Conservation (phyloP, 2,888 invertebrate species). For the Amblyjoppa fuscipennis region DNA sequence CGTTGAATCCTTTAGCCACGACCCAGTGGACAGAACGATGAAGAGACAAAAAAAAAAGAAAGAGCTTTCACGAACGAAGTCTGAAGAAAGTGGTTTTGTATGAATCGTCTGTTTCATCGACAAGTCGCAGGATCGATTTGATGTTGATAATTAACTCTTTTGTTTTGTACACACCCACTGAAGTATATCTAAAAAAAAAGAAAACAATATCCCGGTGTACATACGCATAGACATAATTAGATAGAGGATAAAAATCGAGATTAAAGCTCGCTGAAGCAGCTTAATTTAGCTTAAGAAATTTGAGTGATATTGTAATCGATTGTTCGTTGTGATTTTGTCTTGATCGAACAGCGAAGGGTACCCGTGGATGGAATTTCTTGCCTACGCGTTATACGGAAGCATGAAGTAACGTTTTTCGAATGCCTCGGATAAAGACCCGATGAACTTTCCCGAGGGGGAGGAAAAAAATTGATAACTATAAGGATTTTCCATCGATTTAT, state of each 20-base stretch:
- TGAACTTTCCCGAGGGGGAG: background rate
- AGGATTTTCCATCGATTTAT: background rate
- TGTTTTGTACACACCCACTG: background rate
- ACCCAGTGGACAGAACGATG: background rate
- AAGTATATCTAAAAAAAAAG: background rate
- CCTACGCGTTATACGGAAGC: background rate
- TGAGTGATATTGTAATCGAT: conserved; percentile 50
- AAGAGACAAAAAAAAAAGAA: background rate
- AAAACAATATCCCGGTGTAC: conserved; percentile 23
- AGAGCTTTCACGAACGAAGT: conserved; percentile 1
- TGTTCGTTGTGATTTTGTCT: conserved; percentile 22
- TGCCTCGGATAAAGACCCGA: background rate
- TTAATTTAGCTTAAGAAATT: background rate
- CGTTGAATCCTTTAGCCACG: background rate
- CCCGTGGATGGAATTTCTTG: conserved; percentile 1
- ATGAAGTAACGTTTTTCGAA: background rate
- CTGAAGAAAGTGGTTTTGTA: conserved; percentile 5
- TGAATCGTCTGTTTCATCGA: conserved; percentile 21
- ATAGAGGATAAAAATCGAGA: conserved; percentile 10
- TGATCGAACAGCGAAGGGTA: background rate
- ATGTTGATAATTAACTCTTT: conserved; percentile 28
- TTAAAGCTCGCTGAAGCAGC: conserved; percentile 5
- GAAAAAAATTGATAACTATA: background rate
- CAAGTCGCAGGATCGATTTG: conserved; percentile 60
- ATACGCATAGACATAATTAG: conserved; percentile 9